A percentile compares a stretch with the other conserved stretches of the same genome.
Conservation (phyloP, 1,140 invertebrate species). For the Ceratina japonica region DNA sequence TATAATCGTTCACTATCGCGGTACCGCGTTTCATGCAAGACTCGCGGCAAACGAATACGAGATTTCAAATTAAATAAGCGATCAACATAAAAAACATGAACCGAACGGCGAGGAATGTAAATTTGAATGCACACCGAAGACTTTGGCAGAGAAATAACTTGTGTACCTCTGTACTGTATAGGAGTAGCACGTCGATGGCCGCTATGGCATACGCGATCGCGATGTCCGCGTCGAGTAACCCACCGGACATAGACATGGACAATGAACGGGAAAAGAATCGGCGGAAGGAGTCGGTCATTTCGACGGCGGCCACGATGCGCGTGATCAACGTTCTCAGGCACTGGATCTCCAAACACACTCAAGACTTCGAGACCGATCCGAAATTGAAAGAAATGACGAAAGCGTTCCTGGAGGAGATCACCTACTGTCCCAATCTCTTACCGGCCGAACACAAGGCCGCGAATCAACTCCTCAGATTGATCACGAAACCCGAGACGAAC, state of each 20-base stretch:
- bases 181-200: conserved; percentile 93
- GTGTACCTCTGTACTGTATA: no score
- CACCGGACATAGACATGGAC: conserved; percentile 81
- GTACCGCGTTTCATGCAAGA: background rate
- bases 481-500: conserved; percentile 83
- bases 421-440: conserved; percentile 90
- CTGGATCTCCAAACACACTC: conserved; percentile 85
- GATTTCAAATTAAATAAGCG: background rate
- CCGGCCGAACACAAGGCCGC: conserved; percentile 95
- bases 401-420: conserved; percentile 93
- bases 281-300: conserved; percentile 92
- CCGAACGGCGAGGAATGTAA: no score
- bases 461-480: conserved; percentile 87
- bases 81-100: background rate
- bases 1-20: background rate
- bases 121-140: background rate
- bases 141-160: background rate
- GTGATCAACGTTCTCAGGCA: conserved; percentile 92
- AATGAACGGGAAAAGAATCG: conserved; percentile 76
- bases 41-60: no score
- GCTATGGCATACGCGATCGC: conserved; percentile 95
- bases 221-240: conserved; percentile 92
- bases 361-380: conserved; percentile 92
- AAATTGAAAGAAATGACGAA: conserved; percentile 89
- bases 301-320: conserved; percentile 95